Evolutionary conservation across 37 sponge, comb jelly and placozoan species (phyloP), one percentile per base, ranked within the genome.

Genomic region (Halisarca cf. caerulea): DNA sequence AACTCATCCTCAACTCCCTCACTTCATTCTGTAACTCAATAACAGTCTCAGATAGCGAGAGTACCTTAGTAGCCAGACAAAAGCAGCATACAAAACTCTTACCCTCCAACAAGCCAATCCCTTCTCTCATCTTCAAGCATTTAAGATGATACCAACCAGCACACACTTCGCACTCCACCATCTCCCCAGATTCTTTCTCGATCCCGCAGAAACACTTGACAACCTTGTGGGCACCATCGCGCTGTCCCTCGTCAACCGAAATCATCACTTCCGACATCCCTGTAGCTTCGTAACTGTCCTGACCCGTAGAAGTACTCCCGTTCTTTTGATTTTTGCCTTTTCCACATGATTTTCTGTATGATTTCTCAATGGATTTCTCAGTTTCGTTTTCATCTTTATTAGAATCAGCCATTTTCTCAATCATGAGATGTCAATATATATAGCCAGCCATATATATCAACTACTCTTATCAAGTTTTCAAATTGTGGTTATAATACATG

Each of bases 81-180:
- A 71, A 71, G 20, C 18, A 9, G 39, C 73, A 71, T 4, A 71
- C 73, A 71, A 71, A 71, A 35, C 5, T 7, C 30, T 37, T 71
- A 33, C 73, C 73, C 37, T 71, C 73, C 21, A 71, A 38, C 8
- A 71, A 7, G 5, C 73, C 73, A 7, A 37, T 30, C 5, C 73
- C 73, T 71, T 71, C 73, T 20, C 32, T 71, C 73, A 71, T 71
- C 21, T 18, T 37, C 7, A 71, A 8, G 40, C 73, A 71, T 30
- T 37, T 71, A 5, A 32, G 39, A 39, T 71, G 73, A 39, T 9
- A 71, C 73, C 73, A 71, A 9, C 73, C 73, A 35, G 21, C 5
- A 32, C 73, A 71, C 5, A 71, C 39, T 7, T 71, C 73, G 40
- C 73, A 71, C 9, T 37, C 20, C 6, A 71, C 73, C 73, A 71